Conservation (phyloP, 53 echinoderm and acorn worm species). For the Crossaster papposus region DNA sequence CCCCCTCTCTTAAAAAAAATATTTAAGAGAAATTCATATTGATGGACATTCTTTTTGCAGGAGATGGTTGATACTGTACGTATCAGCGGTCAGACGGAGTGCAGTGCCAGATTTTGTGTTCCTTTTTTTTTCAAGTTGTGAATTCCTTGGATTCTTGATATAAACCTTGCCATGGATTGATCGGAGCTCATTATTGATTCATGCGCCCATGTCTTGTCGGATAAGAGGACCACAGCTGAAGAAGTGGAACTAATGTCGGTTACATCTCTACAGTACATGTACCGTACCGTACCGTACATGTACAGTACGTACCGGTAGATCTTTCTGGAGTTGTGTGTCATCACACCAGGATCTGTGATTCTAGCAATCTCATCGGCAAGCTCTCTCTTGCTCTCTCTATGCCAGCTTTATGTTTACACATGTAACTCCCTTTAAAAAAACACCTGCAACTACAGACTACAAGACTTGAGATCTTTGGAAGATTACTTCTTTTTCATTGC, state of each 20-base stretch:
- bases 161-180: not conserved
- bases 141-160: not conserved
- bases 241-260: conserved; percentile 12
- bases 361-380: not conserved
- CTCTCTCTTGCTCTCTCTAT: not conserved
- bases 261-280: conserved; percentile 9
- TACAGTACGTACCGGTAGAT: too few species aligned
- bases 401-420: not conserved
- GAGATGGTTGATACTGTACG: not conserved
- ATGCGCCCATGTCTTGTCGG: not conserved
- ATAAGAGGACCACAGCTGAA: not conserved
- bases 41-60: not conserved
- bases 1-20: not conserved
- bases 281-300: too few species aligned
- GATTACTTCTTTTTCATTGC: not conserved
- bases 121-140: not conserved
- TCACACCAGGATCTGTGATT: not conserved
- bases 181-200: not conserved
- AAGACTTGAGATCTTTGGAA: not conserved
- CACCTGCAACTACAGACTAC: not conserved
- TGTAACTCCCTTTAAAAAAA: not conserved
- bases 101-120: not conserved
- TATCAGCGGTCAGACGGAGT: not conserved
- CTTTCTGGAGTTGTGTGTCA: not conserved
- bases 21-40: not conserved